Evolutionary conservation across 2,888 invertebrate species (phyloP), one percentile per base, ranked within the genome.

Genomic region (Orthosia cruda): DNA sequence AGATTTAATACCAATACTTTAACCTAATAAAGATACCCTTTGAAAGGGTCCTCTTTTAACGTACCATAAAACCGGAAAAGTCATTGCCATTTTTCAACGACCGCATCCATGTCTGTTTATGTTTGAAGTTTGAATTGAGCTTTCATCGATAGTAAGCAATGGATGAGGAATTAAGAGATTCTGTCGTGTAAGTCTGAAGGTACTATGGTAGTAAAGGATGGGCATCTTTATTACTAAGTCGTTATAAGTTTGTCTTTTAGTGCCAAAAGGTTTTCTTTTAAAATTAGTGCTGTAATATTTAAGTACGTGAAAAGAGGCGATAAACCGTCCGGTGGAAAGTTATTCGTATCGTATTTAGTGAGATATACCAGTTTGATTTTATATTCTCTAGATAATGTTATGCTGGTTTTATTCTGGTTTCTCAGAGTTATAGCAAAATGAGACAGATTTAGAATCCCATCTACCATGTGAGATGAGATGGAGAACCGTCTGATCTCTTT

Each of bases 211-310:
- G 70, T 69, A 69, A 71, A 23, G 58, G 71, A 63, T 70, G 54
- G 75, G 49, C 66, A 88, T 86, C 80, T 89, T 89, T 90, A 90
- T 88, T 80, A 83, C 83, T 49, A 13, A 70, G 69, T 81, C 80
- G 77, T 86, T 88, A 84, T 85, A 89, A 89, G 88, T 90, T 87
- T 83, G 83, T 77, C 74, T 73, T 85, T 83, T 87, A 87, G 81
- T 80, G 79, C 75, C 32, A 69, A 81, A 67, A 77, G 80, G 74
- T 79, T 87, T 86, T 83, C 83, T 86, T 88, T 86, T 85, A 77
- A 87, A 89, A 89, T 87, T 87, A 85, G 74, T 77, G 68, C 58
- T 52, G 70, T 77, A 78, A 85, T 89, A 83, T 86, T 84, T 81
- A 77, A 85, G 80, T 45, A 79, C 80, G 74, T 76, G 76, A 68